Percentiles rank a stretch among this genome's conserved stretches.
These are phyloP conservation scores for Nyleta sp. DNA, from an alignment of 2,888 invertebrate genomes.

Conservation along the genomic window DNA sequence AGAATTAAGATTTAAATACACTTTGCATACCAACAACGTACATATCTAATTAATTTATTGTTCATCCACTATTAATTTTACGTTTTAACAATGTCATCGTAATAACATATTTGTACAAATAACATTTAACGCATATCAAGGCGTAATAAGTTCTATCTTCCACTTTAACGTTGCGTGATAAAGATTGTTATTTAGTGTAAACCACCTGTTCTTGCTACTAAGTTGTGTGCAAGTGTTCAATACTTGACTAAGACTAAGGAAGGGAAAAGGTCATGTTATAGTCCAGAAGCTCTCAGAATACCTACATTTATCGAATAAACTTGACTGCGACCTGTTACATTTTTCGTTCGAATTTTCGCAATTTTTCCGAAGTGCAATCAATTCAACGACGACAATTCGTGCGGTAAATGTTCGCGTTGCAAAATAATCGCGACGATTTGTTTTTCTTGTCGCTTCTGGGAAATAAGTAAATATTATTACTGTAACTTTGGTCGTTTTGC, in stretches of 20 bases:
- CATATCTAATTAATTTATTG: too few relatives aligned
- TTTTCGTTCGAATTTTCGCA: background rate
- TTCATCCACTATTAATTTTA: background rate
- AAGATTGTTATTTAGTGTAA: constrained; percentile 73
- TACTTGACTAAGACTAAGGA: constrained; percentile 37
- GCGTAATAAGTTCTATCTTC: constrained; percentile 30
- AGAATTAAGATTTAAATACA: too few relatives aligned
- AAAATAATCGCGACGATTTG: too few relatives aligned
- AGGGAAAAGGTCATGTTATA: constrained; percentile 65
- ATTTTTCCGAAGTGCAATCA: background rate
- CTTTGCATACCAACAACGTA: too few relatives aligned
- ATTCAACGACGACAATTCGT: too few relatives aligned
- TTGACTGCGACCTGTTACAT: constrained; percentile 28
- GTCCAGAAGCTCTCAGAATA: constrained; percentile 65
- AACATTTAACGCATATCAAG: background rate
- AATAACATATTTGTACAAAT: too few relatives aligned
- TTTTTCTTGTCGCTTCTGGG: background rate
- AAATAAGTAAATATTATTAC: background rate
- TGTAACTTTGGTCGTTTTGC: constrained; percentile 11
- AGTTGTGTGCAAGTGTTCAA: constrained; percentile 38
- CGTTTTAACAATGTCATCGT: too few relatives aligned
- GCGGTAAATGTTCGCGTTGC: too few relatives aligned
- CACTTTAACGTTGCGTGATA: constrained; percentile 73
- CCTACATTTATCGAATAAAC: constrained; percentile 48
- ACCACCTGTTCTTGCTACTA: constrained; percentile 76